Evolutionary conservation across 2,797 vertebrate species (phyloP).

Genomic region (Manis pentadactyla): DNA sequence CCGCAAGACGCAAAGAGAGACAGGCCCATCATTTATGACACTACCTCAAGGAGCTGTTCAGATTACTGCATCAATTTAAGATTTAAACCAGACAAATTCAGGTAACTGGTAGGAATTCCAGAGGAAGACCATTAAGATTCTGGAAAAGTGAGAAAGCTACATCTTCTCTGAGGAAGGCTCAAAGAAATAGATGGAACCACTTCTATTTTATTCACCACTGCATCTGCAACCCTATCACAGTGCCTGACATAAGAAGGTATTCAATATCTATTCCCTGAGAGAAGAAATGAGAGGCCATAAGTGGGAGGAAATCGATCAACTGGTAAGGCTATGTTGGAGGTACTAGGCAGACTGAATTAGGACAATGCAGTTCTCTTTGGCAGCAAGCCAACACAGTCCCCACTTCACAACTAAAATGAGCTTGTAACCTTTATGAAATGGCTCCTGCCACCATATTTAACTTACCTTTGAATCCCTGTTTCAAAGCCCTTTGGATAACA

Average conservation of each 20-base stretch:
- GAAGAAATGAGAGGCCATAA: not conserved
- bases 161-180: not conserved
- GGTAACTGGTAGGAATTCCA: not conserved
- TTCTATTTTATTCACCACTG: not conserved
- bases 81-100: not conserved
- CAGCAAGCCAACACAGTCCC: not conserved
- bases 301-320: not conserved
- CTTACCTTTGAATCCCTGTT: not conserved
- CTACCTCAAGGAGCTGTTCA: not conserved
- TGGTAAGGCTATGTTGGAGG: not conserved
- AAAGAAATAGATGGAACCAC: slow-evolving; percentile 7
- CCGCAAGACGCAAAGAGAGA: not conserved
- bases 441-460: not conserved
- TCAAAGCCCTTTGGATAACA: slow-evolving; percentile 39
- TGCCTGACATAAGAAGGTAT: not conserved
- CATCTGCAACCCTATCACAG: not conserved
- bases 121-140: not conserved
- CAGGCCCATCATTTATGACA: not conserved
- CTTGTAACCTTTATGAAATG: slow-evolving; percentile 28
- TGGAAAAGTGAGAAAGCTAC: not conserved
- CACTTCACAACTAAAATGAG: slow-evolving; percentile 46
- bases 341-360: not conserved
- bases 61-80: not conserved
- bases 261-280: not conserved
- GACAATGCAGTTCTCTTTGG: not conserved